A percentile compares a stretch with the other conserved stretches of the same genome.
These are phyloP conservation scores for Ceratotherium simum DNA, from an alignment of 2,113 vertebrate species.

Conservation along the genomic window DNA sequence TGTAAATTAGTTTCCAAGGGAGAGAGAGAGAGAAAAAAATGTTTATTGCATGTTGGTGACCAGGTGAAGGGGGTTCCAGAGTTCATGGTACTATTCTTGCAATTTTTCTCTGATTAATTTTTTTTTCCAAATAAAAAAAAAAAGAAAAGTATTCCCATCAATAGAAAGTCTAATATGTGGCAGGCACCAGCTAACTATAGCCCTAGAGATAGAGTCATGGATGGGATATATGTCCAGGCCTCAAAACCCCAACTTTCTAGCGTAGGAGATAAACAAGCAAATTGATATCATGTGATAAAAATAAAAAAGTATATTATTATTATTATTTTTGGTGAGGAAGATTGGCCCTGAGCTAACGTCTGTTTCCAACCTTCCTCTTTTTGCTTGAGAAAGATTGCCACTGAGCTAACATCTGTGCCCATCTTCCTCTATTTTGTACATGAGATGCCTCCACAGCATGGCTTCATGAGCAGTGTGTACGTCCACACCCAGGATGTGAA, in stretches of 20 bases:
- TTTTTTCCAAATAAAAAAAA: neutral
- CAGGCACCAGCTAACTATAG: neutral
- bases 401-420: too few species aligned
- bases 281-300: neutral
- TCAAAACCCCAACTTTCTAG: neutral
- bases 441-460: too few species aligned
- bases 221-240: neutral
- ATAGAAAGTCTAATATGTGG: neutral
- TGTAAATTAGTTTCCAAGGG: conserved; percentile 1
- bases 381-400: too few species aligned
- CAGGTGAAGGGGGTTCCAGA: neutral
- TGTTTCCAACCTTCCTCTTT: too few species aligned
- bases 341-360: too few species aligned
- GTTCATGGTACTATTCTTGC: neutral
- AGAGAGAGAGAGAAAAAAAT: neutral
- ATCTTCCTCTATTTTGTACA: too few species aligned
- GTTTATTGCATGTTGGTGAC: neutral
- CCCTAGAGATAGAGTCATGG: neutral
- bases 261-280: neutral
- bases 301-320: neutral
- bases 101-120: neutral
- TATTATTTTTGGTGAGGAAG: too few species aligned
- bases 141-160: neutral
- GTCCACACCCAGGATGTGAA: too few species aligned
- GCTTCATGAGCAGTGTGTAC: too few species aligned